Conservation (phyloP, 2,888 invertebrate genomes). For the Drosophila mettleri region DNA sequence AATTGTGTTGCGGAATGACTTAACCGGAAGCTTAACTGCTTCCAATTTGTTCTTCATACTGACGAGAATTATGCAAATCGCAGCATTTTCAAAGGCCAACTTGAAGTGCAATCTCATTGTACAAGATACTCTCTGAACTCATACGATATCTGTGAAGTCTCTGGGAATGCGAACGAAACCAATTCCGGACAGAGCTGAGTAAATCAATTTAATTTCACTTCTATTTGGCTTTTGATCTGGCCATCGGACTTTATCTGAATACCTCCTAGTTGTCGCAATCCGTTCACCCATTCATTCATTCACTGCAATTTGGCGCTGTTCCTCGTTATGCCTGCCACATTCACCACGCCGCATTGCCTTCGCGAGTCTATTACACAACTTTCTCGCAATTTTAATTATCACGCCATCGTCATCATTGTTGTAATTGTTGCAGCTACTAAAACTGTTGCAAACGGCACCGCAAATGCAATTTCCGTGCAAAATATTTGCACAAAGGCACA, state of each 20-base stretch:
- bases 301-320: conserved; percentile 44
- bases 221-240: not conserved
- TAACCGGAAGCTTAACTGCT: conserved; percentile 15
- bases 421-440: conserved; percentile 39
- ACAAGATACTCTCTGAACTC: not conserved
- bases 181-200: not conserved
- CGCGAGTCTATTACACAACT: conserved; percentile 41
- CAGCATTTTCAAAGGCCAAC: not conserved
- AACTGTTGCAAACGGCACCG: conserved; percentile 47
- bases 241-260: not conserved
- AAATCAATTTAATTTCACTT: conserved; percentile 1
- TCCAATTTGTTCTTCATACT: conserved; percentile 33
- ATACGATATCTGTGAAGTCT: not conserved
- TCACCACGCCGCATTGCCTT: conserved; percentile 46
- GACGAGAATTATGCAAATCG: conserved; percentile 24
- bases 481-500: conserved; percentile 67
- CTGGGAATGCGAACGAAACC: not conserved
- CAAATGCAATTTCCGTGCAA: conserved; percentile 73
- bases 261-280: not conserved
- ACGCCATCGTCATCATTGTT: conserved; percentile 41
- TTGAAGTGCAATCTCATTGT: not conserved
- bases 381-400: conserved; percentile 66
- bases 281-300: conserved; percentile 30
- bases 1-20: conserved; percentile 36
- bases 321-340: conserved; percentile 29